Evolutionary conservation across 92 coral and sea anemone genomes (phyloP).

Genomic region (Muricea muricata): DNA sequence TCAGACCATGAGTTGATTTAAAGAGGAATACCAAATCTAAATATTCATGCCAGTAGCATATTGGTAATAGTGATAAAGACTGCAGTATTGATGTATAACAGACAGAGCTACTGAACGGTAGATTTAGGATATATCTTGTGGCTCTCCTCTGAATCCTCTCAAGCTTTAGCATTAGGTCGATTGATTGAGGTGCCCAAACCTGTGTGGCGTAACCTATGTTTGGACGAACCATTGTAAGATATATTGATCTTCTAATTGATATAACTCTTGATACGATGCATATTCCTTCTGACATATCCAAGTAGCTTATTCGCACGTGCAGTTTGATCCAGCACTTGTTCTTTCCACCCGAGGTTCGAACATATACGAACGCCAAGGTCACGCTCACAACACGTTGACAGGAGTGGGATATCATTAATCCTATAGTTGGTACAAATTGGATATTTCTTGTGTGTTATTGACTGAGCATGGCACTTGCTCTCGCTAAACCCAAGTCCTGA

Average conservation of each 20-base stretch:
- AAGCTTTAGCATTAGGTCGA: constrained; percentile 17
- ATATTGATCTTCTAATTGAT: constrained; percentile 28
- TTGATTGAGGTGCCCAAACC: constrained; percentile 34
- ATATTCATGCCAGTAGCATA: constrained; percentile 55
- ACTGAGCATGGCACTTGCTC: constrained; percentile 39
- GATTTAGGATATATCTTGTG: not conserved
- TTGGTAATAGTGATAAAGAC: constrained; percentile 24
- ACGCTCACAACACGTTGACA: constrained; percentile 30
- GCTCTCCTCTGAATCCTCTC: constrained; percentile 20
- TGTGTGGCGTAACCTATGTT: constrained; percentile 36
- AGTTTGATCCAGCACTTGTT: constrained; percentile 45
- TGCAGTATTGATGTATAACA: constrained; percentile 26
- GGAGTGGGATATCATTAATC: constrained; percentile 34
- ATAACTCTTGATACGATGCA: constrained; percentile 35
- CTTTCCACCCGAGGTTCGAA: constrained; percentile 36
- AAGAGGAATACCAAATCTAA: constrained; percentile 53
- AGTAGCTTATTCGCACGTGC: constrained; percentile 53
- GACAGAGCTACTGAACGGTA: not conserved
- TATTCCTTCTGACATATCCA: constrained; percentile 45
- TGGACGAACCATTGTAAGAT: constrained; percentile 19
- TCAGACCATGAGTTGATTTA: constrained; percentile 50
- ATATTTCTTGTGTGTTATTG: constrained; percentile 38
- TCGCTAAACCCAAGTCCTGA: constrained; percentile 40
- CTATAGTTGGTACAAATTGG: constrained; percentile 40
- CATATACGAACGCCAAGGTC: constrained; percentile 44